Percentiles rank a stretch among this genome's conserved stretches.
Conservation (phyloP, 2,113 vertebrate genomes). For the Falcunculus frontatus region DNA sequence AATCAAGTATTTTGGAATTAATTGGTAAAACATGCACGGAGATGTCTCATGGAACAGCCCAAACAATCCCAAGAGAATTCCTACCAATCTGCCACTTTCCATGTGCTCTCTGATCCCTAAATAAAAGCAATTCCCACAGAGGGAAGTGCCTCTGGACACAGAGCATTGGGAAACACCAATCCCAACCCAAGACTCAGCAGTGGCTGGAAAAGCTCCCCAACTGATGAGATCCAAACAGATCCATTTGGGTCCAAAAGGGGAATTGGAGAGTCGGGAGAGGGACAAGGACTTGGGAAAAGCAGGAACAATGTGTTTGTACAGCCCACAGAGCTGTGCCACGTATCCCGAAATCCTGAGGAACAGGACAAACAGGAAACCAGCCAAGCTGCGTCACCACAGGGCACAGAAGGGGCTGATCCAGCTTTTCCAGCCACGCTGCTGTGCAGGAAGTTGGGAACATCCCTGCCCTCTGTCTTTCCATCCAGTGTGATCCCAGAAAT, state of each 20-base stretch:
- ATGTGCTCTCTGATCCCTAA: not conserved
- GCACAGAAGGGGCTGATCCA: not conserved
- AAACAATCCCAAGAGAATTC: not conserved
- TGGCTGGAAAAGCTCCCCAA: not conserved
- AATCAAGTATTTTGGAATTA: not conserved
- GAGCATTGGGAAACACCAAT: not conserved
- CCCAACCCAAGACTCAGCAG: not conserved
- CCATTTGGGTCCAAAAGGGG: not conserved
- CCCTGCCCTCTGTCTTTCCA: not conserved
- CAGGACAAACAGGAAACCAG: not conserved
- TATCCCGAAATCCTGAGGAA: not conserved
- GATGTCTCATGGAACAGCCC: not conserved
- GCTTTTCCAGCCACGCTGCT: not conserved
- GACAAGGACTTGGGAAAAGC: not conserved
- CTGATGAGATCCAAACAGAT: not conserved
- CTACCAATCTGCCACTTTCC: not conserved
- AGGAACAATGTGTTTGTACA: fast-evolving
- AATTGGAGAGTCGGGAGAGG: fast-evolving
- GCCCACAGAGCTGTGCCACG: not conserved
- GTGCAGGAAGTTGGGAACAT: not conserved
- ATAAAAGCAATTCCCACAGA: not conserved
- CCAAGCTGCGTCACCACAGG: not conserved
- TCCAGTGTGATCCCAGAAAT: not conserved
- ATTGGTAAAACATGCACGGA: not conserved
- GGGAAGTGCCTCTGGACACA: fast-evolving